Evolutionary conservation across 2,113 vertebrate species (phyloP), one percentile per base, ranked within the genome.

Genomic region (Laticauda colubrina): DNA sequence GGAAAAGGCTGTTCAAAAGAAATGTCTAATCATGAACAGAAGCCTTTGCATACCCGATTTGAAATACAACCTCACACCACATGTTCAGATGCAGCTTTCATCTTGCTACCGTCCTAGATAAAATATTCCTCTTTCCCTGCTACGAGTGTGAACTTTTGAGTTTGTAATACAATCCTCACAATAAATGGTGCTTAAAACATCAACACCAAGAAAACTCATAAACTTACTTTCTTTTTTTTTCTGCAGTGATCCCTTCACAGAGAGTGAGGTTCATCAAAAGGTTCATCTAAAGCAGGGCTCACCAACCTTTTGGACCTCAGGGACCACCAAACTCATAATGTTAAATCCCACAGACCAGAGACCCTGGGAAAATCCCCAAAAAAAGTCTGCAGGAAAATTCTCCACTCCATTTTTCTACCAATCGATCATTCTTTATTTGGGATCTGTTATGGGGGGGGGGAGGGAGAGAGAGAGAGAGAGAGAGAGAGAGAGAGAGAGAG

Each of bases 201-300:
- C 85, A 24, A 39, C 69, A 57, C 0, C 2, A 18, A 91, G 48
- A 86, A 88, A 39, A 86, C 51, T 81, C 92, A 91, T 90, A 94
- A 81, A 6, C 7, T 39, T 9, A 56, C 93, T 53, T 9, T 61
- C 94, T 53, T 89, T 57, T 94, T 57, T 94, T 57, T 94, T 75
- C 51, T 92, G 93, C 53, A 75, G 69, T 2, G 21, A 56, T 90
- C 51, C 87, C 61, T 53, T n/a, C 0, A 57, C 93, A 91, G 95
- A 56, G 85, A 21, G 5, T 26, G 59, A 64, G 24, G 23, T 94
- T 89, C 10, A 56, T 20, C 0, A 0, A 34, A 39, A 14, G n/a
- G n/a, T n/a, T n/a, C n/a, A 88, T 94, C 20, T 57, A 57, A 57
- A 57, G 57, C 48, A 48, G 48, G 7, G 48, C 5, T 48, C 48